Conservation (phyloP, 2,888 invertebrate genomes). For the Galeruca laticollis region DNA sequence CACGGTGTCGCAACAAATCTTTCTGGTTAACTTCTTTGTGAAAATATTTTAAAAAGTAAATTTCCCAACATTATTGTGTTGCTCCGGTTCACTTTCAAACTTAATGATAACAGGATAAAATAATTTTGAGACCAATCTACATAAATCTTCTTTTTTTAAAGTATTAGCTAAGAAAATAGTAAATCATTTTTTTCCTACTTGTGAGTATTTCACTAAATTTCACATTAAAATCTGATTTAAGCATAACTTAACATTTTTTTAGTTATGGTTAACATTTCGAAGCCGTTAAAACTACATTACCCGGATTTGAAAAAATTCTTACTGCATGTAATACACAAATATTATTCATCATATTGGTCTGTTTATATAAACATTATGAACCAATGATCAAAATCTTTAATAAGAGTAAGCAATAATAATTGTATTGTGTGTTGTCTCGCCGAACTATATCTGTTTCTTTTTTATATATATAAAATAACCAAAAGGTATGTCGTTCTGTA, state of each 20-base stretch:
- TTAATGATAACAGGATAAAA: too few relatives aligned
- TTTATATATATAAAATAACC: not conserved
- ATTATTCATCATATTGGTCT: slow-evolving; percentile 1
- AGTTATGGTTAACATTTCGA: not conserved
- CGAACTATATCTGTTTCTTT: slow-evolving; percentile 6
- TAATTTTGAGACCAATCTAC: too few relatives aligned
- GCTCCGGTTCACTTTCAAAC: too few relatives aligned
- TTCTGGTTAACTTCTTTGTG: too few relatives aligned
- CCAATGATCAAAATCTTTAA: not conserved
- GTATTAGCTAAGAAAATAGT: too few relatives aligned
- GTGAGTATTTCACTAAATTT: too few relatives aligned
- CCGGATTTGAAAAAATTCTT: not conserved
- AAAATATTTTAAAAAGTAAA: too few relatives aligned
- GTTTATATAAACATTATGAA: slow-evolving; percentile 1
- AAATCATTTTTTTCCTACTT: too few relatives aligned
- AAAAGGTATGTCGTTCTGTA: not conserved
- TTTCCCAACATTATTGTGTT: too few relatives aligned
- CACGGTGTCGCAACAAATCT: too few relatives aligned
- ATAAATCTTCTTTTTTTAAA: too few relatives aligned
- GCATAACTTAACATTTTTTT: too few relatives aligned
- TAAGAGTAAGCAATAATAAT: slow-evolving; percentile 15
- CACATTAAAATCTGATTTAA: not conserved
- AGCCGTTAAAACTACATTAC: not conserved
- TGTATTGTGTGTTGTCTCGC: slow-evolving; percentile 12
- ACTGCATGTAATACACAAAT: not conserved